These are phyloP conservation scores for Poeciliopsis turneri DNA, from an alignment of 2,797 vertebrate genomes.

Conservation along the genomic window DNA sequence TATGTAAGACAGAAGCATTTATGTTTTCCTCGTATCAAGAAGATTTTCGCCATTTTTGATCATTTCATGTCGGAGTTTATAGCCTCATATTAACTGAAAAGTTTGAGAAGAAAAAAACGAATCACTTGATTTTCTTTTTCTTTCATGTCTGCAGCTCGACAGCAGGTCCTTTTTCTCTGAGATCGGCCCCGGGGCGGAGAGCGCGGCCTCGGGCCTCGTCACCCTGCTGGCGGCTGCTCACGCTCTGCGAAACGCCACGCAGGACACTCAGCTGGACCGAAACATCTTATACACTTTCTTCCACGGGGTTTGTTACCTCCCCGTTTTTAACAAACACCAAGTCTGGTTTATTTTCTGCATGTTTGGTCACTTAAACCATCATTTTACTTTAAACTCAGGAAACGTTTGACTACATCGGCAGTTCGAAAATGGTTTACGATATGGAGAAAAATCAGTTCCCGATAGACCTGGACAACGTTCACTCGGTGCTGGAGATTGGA, in stretches of 20 bases:
- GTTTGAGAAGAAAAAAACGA: not conserved
- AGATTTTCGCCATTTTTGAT: not conserved
- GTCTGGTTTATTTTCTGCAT: too few relatives aligned
- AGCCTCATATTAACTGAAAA: constrained; percentile 6
- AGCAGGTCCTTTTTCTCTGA: constrained; percentile 95
- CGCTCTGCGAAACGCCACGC: constrained; percentile 77
- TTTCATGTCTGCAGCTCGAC: constrained; percentile 82
- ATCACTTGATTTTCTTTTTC: not conserved
- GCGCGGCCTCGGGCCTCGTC: constrained; percentile 86
- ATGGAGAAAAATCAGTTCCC: constrained; percentile 89
- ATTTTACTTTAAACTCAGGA: constrained; percentile 78
- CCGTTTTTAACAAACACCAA: not conserved
- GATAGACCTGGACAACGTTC: constrained; percentile 87
- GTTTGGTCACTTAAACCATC: not conserved
- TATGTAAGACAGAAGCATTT: not conserved
- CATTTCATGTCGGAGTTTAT: not conserved
- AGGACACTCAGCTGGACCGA: constrained; percentile 59
- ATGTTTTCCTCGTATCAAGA: not conserved
- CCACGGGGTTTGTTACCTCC: constrained; percentile 87
- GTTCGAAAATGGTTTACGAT: constrained; percentile 94
- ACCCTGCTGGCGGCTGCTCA: constrained; percentile 89
- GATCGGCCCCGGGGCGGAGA: constrained; percentile 87
- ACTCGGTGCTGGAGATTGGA: constrained; percentile 89
- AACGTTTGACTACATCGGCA: constrained; percentile 97
- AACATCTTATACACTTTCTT: constrained; percentile 94